Evolutionary conservation across 2,797 vertebrate genomes (phyloP).

Genomic region (Tapera naevia): DNA sequence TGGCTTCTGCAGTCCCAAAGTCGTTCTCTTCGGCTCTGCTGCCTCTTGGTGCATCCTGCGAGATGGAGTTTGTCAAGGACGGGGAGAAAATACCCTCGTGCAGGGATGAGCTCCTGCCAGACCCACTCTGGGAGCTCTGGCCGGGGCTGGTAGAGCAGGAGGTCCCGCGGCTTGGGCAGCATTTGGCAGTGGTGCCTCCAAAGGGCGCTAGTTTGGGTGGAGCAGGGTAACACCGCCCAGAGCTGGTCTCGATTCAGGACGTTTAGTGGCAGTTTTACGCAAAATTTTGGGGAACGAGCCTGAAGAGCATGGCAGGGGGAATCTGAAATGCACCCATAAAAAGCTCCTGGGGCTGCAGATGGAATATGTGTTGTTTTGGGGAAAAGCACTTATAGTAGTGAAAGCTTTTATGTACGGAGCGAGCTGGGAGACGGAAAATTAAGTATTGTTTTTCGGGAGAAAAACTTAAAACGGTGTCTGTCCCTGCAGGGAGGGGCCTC

Average conservation of each 20-base stretch:
- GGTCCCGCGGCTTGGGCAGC: fast-evolving
- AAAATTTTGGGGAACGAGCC: background rate
- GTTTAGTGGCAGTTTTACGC: background rate
- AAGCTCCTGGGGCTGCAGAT: background rate
- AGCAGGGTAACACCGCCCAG: too few species aligned
- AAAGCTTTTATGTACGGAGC: too few species aligned
- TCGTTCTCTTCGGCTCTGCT: fast-evolving
- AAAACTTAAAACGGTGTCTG: fast-evolving
- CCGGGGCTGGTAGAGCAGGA: background rate
- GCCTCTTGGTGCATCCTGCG: fast-evolving
- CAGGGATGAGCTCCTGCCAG: fast-evolving
- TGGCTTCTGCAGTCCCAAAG: background rate
- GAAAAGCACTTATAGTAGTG: fast-evolving
- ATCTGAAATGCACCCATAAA: fast-evolving
- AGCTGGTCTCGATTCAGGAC: too few species aligned
- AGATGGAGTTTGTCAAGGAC: background rate
- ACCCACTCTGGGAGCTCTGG: background rate
- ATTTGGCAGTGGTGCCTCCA: fast-evolving
- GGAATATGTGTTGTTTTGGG: background rate
- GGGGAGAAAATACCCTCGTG: fast-evolving
- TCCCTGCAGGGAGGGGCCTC: too few species aligned
- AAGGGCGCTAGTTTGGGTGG: background rate
- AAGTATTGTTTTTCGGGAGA: fast-evolving
- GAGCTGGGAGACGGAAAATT: background rate
- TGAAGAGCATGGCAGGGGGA: fast-evolving